A percentile compares a stretch with the other conserved stretches of the same genome.
Conservation (phyloP, 1,140 invertebrate species). For the Yoshiicerus persimilis region DNA sequence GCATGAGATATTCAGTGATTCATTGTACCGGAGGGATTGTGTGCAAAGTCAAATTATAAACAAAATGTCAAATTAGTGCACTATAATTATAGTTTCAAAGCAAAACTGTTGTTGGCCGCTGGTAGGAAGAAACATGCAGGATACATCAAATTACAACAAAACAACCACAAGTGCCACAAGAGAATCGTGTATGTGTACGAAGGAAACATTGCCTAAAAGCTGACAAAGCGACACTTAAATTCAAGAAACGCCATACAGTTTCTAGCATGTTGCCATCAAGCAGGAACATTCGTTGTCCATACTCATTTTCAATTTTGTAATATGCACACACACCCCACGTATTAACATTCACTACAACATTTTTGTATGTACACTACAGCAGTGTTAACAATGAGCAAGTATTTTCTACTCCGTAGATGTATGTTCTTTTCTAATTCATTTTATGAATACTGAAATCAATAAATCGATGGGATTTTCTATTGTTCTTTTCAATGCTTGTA, state of each 20-base stretch:
- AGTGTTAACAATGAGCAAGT: not conserved
- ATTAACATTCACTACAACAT: not conserved
- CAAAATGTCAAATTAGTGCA: not conserved
- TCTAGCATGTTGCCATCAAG: too few species aligned
- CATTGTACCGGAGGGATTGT: not conserved
- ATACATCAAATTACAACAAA: not conserved
- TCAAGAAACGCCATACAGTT: not conserved
- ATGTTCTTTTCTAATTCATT: not conserved
- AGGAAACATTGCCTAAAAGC: not conserved
- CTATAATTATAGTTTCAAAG: not conserved
- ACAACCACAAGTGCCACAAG: not conserved
- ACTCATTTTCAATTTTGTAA: too few species aligned
- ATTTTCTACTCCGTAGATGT: too few species aligned
- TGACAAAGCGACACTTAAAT: not conserved
- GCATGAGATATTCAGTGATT: not conserved
- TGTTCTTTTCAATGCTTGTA: not conserved
- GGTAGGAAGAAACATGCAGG: not conserved
- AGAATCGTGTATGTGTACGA: not conserved
- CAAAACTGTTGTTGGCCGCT: too few species aligned
- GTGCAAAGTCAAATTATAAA: not conserved
- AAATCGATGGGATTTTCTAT: not conserved
- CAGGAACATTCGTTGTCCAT: too few species aligned
- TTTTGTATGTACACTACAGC: too few species aligned
- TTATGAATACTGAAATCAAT: constrained; percentile 9
- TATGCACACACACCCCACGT: too few species aligned